Base-by-base conservation (phyloP, 2,797 vertebrate genomes). In the Rhinella marina region DNA sequence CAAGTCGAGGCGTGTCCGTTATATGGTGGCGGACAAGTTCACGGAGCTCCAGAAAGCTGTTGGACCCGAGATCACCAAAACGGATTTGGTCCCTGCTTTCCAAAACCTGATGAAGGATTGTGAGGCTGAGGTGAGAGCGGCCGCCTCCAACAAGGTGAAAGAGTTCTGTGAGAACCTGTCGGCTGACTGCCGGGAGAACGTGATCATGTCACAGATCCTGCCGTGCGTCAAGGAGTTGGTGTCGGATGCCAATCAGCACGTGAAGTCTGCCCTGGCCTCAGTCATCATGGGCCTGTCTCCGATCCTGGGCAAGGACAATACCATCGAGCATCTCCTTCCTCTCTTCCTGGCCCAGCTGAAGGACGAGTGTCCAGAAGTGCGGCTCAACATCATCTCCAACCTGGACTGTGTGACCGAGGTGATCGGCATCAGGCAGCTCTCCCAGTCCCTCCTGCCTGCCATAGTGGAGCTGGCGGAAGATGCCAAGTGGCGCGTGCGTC, bases 51-150 rank as follows among this genome's bases (percentile, higher is more conserved):
- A 96, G 88, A 94, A 95, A 10, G 95, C 95, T 0, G 94, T 96
- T 1, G 95, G 95, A 0, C 93, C 95, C 0, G 95, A 95, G 68
- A 95, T 96, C 90, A 95, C 95, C 77, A 95, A 95, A 82, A 95
- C 90, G 0, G 95, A 96, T 87, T 91, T 96, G 84, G 94, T 96
- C 0, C 94, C 95, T 0, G 95, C 95, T 17, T 96, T 95, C 92
- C 95, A 96, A 91, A 96, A 95, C 91, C 91, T 96, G 0, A 95
- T 96, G 94, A 96, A 96, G 88, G 95, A 96, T 87, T 95, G 95
- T 73, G 95, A 96, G 93, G 95, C 95, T 0, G 95, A 96, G 89
- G 95, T 96, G 41, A 92, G 95, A 6, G 95, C 95, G 0, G 94
- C 95, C 1, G 94, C 95, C 23, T 94, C 95, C 11, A 93, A 94